A percentile compares a stretch with the other conserved stretches of the same genome.
These are phyloP conservation scores for Gadopsis bispinosus DNA, from an alignment of 2,797 vertebrate genomes.

Conservation along the genomic window DNA sequence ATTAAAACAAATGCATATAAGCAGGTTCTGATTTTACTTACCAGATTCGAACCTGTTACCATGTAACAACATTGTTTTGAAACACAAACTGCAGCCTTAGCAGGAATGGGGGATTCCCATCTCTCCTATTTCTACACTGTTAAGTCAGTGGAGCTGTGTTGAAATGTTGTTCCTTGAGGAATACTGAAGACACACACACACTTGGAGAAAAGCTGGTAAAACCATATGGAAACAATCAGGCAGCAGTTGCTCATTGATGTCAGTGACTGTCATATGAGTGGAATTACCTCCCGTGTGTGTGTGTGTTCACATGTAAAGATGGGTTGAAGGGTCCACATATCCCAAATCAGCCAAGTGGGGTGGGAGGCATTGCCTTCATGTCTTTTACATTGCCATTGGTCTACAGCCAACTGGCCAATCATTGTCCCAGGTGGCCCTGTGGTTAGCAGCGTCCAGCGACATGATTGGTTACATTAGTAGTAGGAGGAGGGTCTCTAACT, in stretches of 20 bases:
- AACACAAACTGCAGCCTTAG: slow-evolving; percentile 63
- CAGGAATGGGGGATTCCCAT: slow-evolving; percentile 73
- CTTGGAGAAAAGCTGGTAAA: slow-evolving; percentile 51
- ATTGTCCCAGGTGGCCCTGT: slow-evolving; percentile 53
- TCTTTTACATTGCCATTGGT: slow-evolving; percentile 50
- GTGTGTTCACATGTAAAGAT: slow-evolving; percentile 16
- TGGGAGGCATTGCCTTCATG: slow-evolving; percentile 39
- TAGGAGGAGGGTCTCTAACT: slow-evolving; percentile 31
- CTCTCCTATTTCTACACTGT: slow-evolving; percentile 54
- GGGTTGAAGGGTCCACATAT: slow-evolving; percentile 62
- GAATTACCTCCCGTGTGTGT: slow-evolving; percentile 66
- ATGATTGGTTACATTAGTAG: slow-evolving; percentile 53
- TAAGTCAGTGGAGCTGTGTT: slow-evolving; percentile 66
- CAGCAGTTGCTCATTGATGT: slow-evolving; percentile 83
- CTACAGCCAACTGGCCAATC: slow-evolving; percentile 54
- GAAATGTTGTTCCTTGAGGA: slow-evolving; percentile 73
- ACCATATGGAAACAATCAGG: slow-evolving; percentile 82
- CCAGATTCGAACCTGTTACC: slow-evolving; percentile 36
- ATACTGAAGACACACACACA: slow-evolving; percentile 49
- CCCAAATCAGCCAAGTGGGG: slow-evolving; percentile 57
- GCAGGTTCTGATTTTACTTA: slow-evolving; percentile 28
- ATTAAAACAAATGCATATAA: not conserved
- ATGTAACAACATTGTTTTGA: slow-evolving; percentile 53
- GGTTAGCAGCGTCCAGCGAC: slow-evolving; percentile 29
- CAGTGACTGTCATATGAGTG: slow-evolving; percentile 79